Base-by-base conservation (phyloP, 2,113 vertebrate species). In the Grallaria varia region DNA sequence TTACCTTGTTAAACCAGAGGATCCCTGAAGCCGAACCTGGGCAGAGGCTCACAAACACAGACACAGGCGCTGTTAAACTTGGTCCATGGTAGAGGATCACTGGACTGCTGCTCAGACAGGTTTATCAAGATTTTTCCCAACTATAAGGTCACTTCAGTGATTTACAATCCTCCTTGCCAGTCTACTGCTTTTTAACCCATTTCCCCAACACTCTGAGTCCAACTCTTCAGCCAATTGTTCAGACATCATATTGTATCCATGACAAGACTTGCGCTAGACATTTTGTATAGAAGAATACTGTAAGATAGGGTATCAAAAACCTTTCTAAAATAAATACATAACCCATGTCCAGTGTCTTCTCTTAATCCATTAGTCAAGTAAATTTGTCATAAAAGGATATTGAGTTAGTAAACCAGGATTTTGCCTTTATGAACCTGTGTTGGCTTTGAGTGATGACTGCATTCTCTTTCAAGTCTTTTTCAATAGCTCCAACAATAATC, bases 381-480 rank as follows among this genome's bases (percentile, higher is more conserved):
- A 79, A 9, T 10, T 64, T 80, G 9, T 79, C 22, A 44, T 72
- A 63, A 86, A 66, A 79, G 10, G 13, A 89, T 83, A 85, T 66
- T 35, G 82, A 14, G 13, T 28, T 82, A 82, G 21, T 33, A 37
- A 83, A 40, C 31, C 9, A 45, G 62, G 15, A 71, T 40, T 50
- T 81, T 68, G 35, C 23, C 27, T 69, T 82, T 24, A 45, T 16
- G 33, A 88, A 42, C 30, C 16, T n/a, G 8, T 37, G 2, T 10
- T 50, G 16, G 14, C 27, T 87, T 73, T 81, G 52, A 86, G 42
- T 14, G 25, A 68, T 73, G 44, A 60, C 20, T 45, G 9, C 25
- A 35, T 73, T 59, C 14, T 50, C 68, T 73, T 95, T 89, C 49
- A 89, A 89, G 25, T 25, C 19, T 50, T 87, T 89, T 84, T 44